Conservation (phyloP, 2,797 vertebrate genomes). For the Xerus rutilus region DNA sequence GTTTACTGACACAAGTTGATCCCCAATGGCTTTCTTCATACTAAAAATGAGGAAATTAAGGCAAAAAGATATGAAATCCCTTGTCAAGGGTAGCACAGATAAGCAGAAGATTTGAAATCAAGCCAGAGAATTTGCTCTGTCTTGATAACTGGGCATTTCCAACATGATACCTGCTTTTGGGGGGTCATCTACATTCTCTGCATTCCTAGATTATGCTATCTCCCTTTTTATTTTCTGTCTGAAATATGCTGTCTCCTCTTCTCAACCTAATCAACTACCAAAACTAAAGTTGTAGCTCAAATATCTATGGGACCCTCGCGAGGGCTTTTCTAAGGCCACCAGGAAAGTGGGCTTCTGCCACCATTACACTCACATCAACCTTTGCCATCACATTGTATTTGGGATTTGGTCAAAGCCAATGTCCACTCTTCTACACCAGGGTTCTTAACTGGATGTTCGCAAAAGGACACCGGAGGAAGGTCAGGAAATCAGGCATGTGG, state of each 20-base stretch:
- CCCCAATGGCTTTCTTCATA: background rate
- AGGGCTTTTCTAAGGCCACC: background rate
- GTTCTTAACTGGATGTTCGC: background rate
- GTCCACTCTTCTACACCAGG: background rate
- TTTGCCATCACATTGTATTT: background rate
- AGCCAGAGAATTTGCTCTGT: background rate
- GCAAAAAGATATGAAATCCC: background rate
- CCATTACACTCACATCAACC: background rate
- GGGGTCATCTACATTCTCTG: no score
- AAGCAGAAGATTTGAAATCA: background rate
- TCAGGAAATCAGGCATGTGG: background rate
- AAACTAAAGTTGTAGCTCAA: background rate
- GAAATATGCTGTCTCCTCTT: background rate
- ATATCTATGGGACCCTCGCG: background rate
- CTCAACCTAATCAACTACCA: background rate
- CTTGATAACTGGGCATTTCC: background rate
- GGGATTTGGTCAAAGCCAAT: background rate
- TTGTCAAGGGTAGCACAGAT: background rate
- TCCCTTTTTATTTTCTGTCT: background rate
- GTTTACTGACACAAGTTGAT: background rate
- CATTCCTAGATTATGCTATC: background rate
- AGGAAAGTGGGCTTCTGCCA: background rate
- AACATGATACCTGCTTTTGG: background rate
- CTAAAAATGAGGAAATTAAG: background rate
- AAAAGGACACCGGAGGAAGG: background rate